phyloP scores from a whole-genome alignment of 2,888 invertebrate species.

The Amitus sp. region DNA sequence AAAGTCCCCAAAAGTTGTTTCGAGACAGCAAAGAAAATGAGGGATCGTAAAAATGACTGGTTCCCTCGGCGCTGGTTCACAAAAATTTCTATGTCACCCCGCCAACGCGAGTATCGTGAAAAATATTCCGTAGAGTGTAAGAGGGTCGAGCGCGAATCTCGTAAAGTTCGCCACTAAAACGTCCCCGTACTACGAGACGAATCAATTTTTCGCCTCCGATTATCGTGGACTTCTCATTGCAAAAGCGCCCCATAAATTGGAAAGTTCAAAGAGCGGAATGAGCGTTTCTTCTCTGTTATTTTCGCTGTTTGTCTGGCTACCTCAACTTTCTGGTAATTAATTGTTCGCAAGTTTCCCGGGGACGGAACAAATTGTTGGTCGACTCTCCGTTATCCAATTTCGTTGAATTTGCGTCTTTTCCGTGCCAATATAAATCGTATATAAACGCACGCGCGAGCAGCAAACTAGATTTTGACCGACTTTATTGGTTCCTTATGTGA shows the following conservation, averaged over 20 bases:
- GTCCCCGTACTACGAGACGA: conserved; percentile 26
- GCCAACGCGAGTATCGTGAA: conserved; percentile 35
- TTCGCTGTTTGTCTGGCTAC: too few relatives aligned
- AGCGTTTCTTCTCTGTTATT: too few relatives aligned
- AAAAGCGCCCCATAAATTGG: too few relatives aligned
- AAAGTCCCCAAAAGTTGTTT: conserved; percentile 14
- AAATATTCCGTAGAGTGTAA: conserved; percentile 40
- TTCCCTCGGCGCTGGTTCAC: conserved; percentile 30
- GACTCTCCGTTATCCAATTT: too few relatives aligned
- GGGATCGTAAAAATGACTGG: conserved; percentile 39
- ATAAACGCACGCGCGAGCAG: conserved; percentile 30
- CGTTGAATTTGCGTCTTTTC: too few relatives aligned
- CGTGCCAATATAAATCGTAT: neutral
- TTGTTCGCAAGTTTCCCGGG: too few relatives aligned
- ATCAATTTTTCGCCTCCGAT: too few relatives aligned
- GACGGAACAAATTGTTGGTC: too few relatives aligned
- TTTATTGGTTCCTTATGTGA: conserved; percentile 53
- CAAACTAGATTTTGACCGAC: conserved; percentile 29
- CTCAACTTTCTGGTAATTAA: too few relatives aligned
- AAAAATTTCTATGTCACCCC: conserved; percentile 41
- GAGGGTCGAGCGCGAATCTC: conserved; percentile 35
- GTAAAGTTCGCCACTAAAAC: conserved; percentile 27
- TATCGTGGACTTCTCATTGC: too few relatives aligned
- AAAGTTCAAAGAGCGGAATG: too few relatives aligned
- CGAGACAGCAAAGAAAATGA: conserved; percentile 16